Conservation (phyloP, 1,140 invertebrate genomes). For the Dysdera silvatica region DNA sequence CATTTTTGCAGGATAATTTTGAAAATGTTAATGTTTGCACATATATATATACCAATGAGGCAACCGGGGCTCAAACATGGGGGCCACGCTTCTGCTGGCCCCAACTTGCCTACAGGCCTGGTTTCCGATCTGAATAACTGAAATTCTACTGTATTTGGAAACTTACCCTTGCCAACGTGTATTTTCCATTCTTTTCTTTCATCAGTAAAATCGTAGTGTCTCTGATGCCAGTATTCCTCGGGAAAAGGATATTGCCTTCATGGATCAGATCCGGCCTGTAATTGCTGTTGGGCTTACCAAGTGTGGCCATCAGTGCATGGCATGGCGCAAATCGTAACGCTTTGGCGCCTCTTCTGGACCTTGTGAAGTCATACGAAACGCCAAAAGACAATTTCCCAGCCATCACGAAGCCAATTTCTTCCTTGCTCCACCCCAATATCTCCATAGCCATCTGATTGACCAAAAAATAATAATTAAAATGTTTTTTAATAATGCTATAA, state of each 20-base stretch:
- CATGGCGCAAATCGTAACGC: slow-evolving; percentile 79
- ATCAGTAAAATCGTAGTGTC: slow-evolving; percentile 79
- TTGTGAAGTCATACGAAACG: slow-evolving; percentile 71
- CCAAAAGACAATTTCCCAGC: slow-evolving; percentile 77
- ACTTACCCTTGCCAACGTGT: slow-evolving; percentile 66
- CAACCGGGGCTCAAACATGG: too few relatives aligned
- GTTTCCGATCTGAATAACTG: too few relatives aligned
- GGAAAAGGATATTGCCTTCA: slow-evolving; percentile 49
- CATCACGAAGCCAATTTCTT: slow-evolving; percentile 77
- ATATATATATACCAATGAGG: too few relatives aligned
- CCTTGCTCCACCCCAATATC: slow-evolving; percentile 76
- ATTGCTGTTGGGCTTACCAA: slow-evolving; percentile 35
- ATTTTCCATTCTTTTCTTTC: slow-evolving; percentile 80
- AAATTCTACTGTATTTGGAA: too few relatives aligned
- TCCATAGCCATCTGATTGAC: slow-evolving; percentile 63
- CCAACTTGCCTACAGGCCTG: too few relatives aligned
- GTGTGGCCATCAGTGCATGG: slow-evolving; percentile 74
- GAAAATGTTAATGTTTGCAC: too few relatives aligned
- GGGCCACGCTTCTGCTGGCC: too few relatives aligned
- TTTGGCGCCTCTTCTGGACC: slow-evolving; percentile 54
- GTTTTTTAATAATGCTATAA: not conserved
- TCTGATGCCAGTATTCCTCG: slow-evolving; percentile 61
- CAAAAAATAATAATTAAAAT: not conserved
- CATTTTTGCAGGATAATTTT: too few relatives aligned
- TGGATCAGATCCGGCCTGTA: slow-evolving; percentile 49